Evolutionary conservation across 2,888 invertebrate species (phyloP), one percentile per base, ranked within the genome.

Genomic region (Dicranocentrus wangi): DNA sequence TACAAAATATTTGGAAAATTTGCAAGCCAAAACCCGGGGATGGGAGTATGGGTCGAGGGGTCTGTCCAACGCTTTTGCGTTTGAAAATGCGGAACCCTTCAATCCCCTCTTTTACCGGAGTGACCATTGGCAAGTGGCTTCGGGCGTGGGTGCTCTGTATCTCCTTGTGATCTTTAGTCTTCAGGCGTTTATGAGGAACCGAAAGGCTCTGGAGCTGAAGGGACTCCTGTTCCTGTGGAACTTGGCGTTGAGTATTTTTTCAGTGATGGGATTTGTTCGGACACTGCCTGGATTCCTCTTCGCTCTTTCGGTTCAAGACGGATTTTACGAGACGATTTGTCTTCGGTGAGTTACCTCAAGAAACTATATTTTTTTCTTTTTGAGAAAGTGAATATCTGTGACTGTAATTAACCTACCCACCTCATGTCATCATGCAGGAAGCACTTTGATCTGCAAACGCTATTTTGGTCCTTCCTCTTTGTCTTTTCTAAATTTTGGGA

Each of bases 101-200:
- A 66, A 42, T 2, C 76, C 70, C 75, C 69, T 65, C n/a, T 21
- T 39, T 0, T 63, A 65, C 2, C 61, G 68, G 8, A 28, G 43
- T 85, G 93, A 94, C 87, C 95, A 99, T 89, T 99, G 98, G 98
- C 95, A 95, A 81, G 93, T 94, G 88, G 94, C 95, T 71, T 95
- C 97, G 90, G 95, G 96, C 88, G 94, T 93, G 88, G 92, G 94
- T 83, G 95, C 94, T 85, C 91, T 94, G 86, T 99, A 99, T 89
- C 95, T 99, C 93, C 91, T 95, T 83, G 91, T 96, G 82, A 96
- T 99, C 88, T 98, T 97, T 89, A 94, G 94, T 84, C 96, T 97
- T 61, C 96, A 96, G 89, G 93, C 94, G 88, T 94, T 94, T 88
- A 99, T 99, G 99, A 94, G 94, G 89, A 93, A 93, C 88, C 92